Evolutionary conservation across 2,797 vertebrate genomes (phyloP).

Genomic region (Orientallactaga sibirica): DNA sequence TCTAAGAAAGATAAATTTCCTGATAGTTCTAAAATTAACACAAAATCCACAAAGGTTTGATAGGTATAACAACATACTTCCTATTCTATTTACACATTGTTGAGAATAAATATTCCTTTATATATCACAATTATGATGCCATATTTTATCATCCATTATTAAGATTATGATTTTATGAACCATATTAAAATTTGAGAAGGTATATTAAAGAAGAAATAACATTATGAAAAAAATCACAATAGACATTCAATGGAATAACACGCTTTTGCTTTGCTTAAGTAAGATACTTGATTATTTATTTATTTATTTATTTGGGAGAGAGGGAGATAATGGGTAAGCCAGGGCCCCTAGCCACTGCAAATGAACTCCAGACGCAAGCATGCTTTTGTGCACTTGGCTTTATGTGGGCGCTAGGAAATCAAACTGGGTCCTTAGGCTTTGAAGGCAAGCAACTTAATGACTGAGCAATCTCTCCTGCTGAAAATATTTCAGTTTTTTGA

Average conservation of each 20-base stretch:
- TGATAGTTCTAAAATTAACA: neutral
- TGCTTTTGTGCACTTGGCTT: too few relatives aligned
- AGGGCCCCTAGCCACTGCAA: too few relatives aligned
- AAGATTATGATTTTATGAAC: neutral
- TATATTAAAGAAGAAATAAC: neutral
- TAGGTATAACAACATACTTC: neutral
- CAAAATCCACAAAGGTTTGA: neutral
- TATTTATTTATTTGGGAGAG: too few relatives aligned
- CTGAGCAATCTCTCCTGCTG: too few relatives aligned
- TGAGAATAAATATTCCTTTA: conserved; percentile 26
- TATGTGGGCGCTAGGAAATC: too few relatives aligned
- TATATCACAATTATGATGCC: neutral
- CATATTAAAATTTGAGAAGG: neutral
- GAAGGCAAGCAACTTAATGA: too few relatives aligned
- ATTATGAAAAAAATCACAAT: neutral
- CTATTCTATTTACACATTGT: neutral
- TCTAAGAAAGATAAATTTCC: neutral
- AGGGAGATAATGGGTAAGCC: too few relatives aligned
- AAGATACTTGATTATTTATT: neutral
- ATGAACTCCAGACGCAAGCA: too few relatives aligned
- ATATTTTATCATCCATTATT: neutral
- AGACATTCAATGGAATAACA: neutral
- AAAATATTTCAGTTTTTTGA: neutral
- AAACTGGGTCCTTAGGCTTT: too few relatives aligned
- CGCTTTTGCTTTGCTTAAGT: neutral